These are phyloP conservation scores for Meloidogyne floridensis DNA, from an alignment of 1,140 invertebrate species.

Conservation along the genomic window DNA sequence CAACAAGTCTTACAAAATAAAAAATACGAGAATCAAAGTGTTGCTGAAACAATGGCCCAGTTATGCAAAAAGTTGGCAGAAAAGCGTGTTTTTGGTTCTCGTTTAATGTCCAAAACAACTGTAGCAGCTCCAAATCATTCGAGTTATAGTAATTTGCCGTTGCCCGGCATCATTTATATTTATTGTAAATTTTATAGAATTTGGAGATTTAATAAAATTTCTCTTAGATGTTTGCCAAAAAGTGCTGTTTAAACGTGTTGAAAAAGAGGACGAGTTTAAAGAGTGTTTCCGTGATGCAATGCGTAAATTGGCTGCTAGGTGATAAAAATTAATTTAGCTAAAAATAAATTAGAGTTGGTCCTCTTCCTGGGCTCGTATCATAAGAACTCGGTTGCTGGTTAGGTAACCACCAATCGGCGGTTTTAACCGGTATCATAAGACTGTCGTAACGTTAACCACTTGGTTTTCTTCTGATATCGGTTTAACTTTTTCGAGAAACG, in stretches of 20 bases:
- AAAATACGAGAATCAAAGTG: slow-evolving; percentile 53
- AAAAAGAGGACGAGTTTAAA: slow-evolving; percentile 52
- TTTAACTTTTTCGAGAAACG: no score
- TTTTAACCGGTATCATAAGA: no score
- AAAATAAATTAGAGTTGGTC: no score
- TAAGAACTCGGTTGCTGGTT: no score
- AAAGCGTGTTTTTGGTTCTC: slow-evolving; percentile 38
- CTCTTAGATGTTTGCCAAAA: slow-evolving; percentile 57
- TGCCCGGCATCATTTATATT: slow-evolving; percentile 52
- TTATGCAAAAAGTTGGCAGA: slow-evolving; percentile 55
- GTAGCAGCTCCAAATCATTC: slow-evolving; percentile 57
- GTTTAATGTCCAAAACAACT: slow-evolving; percentile 47
- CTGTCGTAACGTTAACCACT: no score
- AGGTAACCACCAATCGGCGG: no score
- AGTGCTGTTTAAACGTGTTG: slow-evolving; percentile 43
- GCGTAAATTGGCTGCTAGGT: slow-evolving; percentile 47
- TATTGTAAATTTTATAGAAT: slow-evolving; percentile 34
- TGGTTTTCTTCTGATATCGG: no score
- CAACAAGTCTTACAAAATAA: slow-evolving; percentile 55
- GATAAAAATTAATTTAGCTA: no score
- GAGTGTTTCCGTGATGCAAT: slow-evolving; percentile 55
- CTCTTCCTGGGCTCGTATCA: no score
- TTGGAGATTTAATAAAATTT: background rate
- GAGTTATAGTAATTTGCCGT: slow-evolving; percentile 50
- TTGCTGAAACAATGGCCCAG: slow-evolving; percentile 54